These are phyloP conservation scores for Chiroxiphia lanceolata DNA, from an alignment of 2,797 vertebrate genomes.

Conservation along the genomic window DNA sequence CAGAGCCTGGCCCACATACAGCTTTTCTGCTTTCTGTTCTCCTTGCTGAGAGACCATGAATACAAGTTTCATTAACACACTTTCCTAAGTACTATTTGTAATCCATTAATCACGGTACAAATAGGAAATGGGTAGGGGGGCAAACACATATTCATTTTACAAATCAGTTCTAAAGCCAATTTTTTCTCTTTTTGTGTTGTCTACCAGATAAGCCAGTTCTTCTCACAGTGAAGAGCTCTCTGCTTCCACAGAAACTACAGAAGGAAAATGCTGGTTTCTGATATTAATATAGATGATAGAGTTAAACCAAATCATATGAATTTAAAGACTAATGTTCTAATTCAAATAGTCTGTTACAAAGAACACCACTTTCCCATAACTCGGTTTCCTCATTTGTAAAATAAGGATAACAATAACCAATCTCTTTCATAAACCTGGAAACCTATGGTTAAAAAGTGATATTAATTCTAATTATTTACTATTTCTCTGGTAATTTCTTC, in stretches of 20 bases:
- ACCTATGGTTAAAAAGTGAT: not conserved
- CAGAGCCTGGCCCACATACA: not conserved
- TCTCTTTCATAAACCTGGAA: not conserved
- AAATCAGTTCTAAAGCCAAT: accelerated
- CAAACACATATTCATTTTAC: not conserved
- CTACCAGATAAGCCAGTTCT: not conserved
- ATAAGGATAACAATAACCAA: not conserved
- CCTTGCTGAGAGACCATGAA: not conserved
- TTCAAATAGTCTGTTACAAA: not conserved
- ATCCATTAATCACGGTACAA: not conserved
- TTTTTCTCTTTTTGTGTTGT: not conserved
- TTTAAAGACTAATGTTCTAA: not conserved
- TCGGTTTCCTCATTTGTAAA: not conserved
- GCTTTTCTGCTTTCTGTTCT: not conserved
- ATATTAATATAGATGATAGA: not conserved
- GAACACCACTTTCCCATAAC: not conserved
- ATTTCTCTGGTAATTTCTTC: not conserved
- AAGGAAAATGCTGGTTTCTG: not conserved
- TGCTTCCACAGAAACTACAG: not conserved
- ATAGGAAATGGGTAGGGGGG: not conserved
- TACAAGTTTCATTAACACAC: not conserved
- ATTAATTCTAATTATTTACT: not conserved
- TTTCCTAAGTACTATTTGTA: not conserved
- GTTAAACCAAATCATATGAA: not conserved
- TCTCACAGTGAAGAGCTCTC: not conserved